Percentiles rank a stretch among this genome's conserved stretches.
Conservation (phyloP, 1,140 invertebrate genomes). For the Homarus americanus region DNA sequence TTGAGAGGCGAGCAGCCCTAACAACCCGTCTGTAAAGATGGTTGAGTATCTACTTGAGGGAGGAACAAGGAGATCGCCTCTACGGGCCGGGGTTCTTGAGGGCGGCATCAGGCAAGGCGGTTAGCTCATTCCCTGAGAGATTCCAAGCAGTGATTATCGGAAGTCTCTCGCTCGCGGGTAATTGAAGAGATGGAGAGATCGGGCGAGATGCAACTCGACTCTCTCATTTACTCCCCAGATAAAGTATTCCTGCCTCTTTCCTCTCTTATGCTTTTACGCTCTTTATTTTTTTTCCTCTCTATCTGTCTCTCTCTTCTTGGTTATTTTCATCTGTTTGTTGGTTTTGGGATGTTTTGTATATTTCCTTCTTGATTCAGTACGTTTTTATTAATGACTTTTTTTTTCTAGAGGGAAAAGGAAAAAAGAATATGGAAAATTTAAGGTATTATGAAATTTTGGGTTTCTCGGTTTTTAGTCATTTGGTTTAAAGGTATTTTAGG, state of each 20-base stretch:
- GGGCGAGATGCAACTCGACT: not conserved
- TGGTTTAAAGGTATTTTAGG: no score
- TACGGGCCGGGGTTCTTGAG: not conserved
- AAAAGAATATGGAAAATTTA: no score
- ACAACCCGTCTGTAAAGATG: not conserved
- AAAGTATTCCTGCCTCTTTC: not conserved
- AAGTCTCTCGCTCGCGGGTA: constrained; percentile 11
- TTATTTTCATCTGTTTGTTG: not conserved
- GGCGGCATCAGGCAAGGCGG: not conserved
- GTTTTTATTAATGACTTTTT: no score
- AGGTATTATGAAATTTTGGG: no score
- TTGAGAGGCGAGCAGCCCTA: not conserved
- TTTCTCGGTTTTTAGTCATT: no score
- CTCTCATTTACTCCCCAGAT: not conserved
- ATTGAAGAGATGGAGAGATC: constrained; percentile 16
- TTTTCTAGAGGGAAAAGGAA: no score
- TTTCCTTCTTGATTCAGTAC: no score
- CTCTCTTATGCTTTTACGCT: not conserved
- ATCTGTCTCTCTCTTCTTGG: not conserved
- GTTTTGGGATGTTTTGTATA: no score
- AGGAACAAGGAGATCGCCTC: not conserved
- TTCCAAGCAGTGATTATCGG: not conserved
- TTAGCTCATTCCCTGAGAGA: not conserved
- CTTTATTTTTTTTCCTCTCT: not conserved
- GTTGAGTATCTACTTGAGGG: not conserved